phyloP scores from a whole-genome alignment of 2,888 invertebrate genomes.

The Galerucella nymphaeae region DNA sequence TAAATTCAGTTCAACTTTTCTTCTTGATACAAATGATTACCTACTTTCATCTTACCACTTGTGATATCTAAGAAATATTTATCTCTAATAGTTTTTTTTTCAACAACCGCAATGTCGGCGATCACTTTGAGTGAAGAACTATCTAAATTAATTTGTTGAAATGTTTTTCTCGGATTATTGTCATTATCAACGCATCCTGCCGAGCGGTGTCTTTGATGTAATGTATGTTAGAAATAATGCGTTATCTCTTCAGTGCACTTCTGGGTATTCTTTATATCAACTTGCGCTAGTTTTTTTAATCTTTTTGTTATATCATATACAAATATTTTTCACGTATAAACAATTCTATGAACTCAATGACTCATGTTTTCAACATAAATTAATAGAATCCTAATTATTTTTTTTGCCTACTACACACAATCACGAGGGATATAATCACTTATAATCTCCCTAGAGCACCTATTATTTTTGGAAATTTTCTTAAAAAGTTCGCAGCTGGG shows the following conservation, averaged over 20 bases:
- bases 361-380: background rate
- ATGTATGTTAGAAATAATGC: conserved; percentile 9
- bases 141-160: conserved; percentile 26
- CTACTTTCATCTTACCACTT: background rate
- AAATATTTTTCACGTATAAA: background rate
- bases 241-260: conserved; percentile 11
- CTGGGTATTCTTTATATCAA: conserved; percentile 13
- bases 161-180: conserved; percentile 23
- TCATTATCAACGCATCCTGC: conserved; percentile 25
- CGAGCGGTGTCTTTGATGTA: conserved; percentile 16
- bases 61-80: background rate
- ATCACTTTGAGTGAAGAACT: conserved; percentile 15
- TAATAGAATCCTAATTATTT: background rate
- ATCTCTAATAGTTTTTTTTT: conserved; percentile 10
- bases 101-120: conserved; percentile 10
- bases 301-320: background rate
- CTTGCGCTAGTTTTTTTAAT: conserved; percentile 10
- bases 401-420: no score
- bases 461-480: no score
- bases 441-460: no score
- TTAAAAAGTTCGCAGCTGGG: no score
- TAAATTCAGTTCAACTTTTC: background rate
- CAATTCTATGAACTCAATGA: background rate
- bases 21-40: background rate
- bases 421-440: no score